phyloP scores from a whole-genome alignment of 2,888 invertebrate genomes.

The Neocrepidodera transversa region DNA sequence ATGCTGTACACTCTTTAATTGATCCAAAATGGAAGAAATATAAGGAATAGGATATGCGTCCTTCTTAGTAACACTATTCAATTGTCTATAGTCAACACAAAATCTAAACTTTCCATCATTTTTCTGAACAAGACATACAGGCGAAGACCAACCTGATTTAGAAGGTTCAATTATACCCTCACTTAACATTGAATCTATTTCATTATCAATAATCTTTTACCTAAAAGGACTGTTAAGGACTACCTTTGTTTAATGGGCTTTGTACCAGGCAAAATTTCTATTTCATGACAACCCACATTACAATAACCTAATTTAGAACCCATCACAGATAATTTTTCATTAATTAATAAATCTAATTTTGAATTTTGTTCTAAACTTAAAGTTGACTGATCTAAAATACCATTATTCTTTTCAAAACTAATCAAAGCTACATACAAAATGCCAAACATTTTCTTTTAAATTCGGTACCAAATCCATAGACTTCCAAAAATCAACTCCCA shows the following conservation, averaged over 20 bases:
- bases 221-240: neutral
- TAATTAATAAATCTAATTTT: neutral
- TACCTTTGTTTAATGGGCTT: neutral
- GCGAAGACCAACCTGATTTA: neutral
- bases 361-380: neutral
- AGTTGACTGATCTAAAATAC: neutral
- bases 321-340: neutral
- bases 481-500: constrained; percentile 10
- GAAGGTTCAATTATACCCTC: neutral
- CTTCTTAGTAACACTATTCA: neutral
- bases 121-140: neutral
- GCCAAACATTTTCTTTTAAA: neutral
- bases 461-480: constrained; percentile 3
- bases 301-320: neutral
- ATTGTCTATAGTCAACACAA: neutral
- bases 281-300: neutral
- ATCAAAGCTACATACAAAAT: neutral
- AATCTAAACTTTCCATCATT: neutral
- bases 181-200: neutral
- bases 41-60: constrained; percentile 1
- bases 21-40: neutral
- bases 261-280: neutral
- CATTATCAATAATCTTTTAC: neutral
- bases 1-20: constrained; percentile 10
- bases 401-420: neutral